Evolutionary conservation across 2,888 invertebrate genomes (phyloP), one percentile per base, ranked within the genome.

Genomic region (Drosophila atripex): DNA sequence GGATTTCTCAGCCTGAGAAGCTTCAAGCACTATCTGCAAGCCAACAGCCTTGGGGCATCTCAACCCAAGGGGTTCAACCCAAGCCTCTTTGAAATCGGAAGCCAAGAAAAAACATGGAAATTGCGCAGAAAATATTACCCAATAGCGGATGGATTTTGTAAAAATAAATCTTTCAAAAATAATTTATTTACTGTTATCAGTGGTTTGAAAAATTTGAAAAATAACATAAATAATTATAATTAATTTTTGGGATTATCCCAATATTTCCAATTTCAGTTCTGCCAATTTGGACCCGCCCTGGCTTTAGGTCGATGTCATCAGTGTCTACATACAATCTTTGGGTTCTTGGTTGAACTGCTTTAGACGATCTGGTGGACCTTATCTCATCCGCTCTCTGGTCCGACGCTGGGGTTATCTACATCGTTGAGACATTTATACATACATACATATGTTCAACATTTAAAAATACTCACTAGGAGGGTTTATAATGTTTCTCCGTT

Each of bases 21-120:
- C 87, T 85, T 69, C 57, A 53, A 53, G 30, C 53, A n/a, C 71
- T 80, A 83, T 83, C 83, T 38, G 28, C 12, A 4, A 23, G 8
- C 23, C 25, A 18, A 21, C 14, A 55, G 58, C 64, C 63, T 69
- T 78, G 70, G 60, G 7, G 6, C 32, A 18, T 21, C 2, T 49
- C n/a, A 55, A 65, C 54, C 54, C 12, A 45, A 58, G 54, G 54
- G 47, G 52, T 47, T 47, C 35, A 28, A n/a, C n/a, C n/a, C n/a
- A n/a, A n/a, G 50, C 46, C 46, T 35, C 32, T 7, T 30, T 6
- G 1, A 23, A 16, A n/a, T 45, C 8, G 50, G 9, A 41, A 41
- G 18, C 39, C 9, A 25, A 65, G 28, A 16, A 25, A 18, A 9
- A 9, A 4, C 14, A 38, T 25, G n/a, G 16, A 35, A 47, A 47